Evolutionary conservation across 2,113 vertebrate genomes (phyloP).

Genomic region (Raja brachyura): DNA sequence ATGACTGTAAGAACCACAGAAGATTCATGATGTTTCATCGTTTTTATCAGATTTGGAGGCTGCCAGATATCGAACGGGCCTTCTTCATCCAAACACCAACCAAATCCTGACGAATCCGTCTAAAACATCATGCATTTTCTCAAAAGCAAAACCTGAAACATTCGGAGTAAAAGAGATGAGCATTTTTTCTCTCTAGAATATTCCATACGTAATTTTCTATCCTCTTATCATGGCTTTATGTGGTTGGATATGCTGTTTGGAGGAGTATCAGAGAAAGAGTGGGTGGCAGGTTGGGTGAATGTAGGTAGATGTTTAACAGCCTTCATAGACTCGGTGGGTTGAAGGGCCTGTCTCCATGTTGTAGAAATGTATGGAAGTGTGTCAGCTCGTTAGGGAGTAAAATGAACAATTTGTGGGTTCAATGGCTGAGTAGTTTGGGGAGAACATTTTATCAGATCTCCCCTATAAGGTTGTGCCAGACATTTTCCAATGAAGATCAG

Average conservation of each 20-base stretch:
- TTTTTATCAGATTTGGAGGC: not conserved
- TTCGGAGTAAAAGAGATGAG: not conserved
- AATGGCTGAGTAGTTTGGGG: no score
- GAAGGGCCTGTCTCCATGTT: no score
- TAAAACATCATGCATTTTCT: conserved; percentile 37
- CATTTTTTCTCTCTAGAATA: not conserved
- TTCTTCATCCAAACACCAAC: not conserved
- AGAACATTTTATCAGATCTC: no score
- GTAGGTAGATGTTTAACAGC: no score
- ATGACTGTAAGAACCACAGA: not conserved
- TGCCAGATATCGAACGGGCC: not conserved
- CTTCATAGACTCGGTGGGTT: no score
- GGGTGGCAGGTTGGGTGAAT: no score
- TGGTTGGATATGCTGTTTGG: not conserved
- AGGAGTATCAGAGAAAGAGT: not conserved
- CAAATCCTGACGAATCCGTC: conserved; percentile 22
- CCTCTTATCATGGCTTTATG: conserved; percentile 36
- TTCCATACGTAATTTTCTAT: conserved; percentile 36
- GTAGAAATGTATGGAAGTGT: not conserved
- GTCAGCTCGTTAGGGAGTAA: not conserved
- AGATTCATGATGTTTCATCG: conserved; percentile 32
- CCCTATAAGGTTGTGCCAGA: not conserved
- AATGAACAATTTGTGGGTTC: not conserved
- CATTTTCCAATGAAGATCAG: not conserved
- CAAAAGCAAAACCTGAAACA: conserved; percentile 12